Evolutionary conservation across 2,888 invertebrate genomes (phyloP), one percentile per base, ranked within the genome.

Genomic region (Anagyrus pseudococci): DNA sequence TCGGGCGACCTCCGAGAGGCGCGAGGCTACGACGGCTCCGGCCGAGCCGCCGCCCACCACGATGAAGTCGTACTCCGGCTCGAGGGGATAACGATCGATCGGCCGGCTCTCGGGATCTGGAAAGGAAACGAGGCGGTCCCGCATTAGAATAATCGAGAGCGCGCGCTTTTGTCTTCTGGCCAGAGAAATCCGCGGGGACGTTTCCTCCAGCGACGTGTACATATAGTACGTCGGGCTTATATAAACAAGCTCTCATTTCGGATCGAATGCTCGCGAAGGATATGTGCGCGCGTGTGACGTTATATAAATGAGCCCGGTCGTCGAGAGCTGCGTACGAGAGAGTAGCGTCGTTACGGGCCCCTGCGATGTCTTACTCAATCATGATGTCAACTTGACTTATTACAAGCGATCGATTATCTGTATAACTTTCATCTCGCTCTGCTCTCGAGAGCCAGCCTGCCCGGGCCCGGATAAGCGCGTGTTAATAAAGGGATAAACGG

Each of bases 21-120:
- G 85, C 75, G 86, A 92, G 8, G 95, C 94, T 1, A 96, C 87
- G 1, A 95, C 95, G 0, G 94, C 93, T 0, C 95, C 95, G 0
- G 95, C 95, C 0, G 94, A 93, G 1, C 96, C 96, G 1, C 91
- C 93, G 2, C 94, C 94, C 4, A 94, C 85, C 1, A 94, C 85
- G 25, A 94, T 84, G 74, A 94, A 94, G 76, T 94, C 94, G 77
- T 94, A 94, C 74, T 92, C 92, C n/a, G 83, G 83, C 62, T 83
- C 82, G 15, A 90, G 82, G 25, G 87, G 87, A 64, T 88, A 86
- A 67, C 86, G 88, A 73, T 93, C 89, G 65, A 88, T 83, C 0
- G 92, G 88, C 52, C 86, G 87, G 2, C 91, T 88, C 80, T 94
- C 94, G 0, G 94, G 94, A 75, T 94, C 94, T 67, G 47, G 37